Evolutionary conservation across 2,888 invertebrate species (phyloP).

Genomic region (Aelia acuminata): DNA sequence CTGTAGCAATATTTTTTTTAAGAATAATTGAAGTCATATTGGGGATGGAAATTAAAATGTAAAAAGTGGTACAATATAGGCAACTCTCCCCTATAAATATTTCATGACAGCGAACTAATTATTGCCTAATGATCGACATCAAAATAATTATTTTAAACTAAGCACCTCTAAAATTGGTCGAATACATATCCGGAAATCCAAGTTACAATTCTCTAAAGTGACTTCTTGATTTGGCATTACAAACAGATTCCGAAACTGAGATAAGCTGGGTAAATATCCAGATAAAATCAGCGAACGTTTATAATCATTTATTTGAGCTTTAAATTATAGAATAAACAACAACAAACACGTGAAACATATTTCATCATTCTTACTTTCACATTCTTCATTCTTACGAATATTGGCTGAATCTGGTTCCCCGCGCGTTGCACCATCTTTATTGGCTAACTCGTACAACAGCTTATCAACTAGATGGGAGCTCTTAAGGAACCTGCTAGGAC

Average conservation of each 20-base stretch:
- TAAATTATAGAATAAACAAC: not conserved
- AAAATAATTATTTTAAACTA: too few species aligned
- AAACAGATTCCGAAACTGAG: not conserved
- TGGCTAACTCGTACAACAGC: constrained; percentile 35
- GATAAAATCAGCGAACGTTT: not conserved
- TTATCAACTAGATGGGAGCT: constrained; percentile 13
- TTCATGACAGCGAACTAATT: too few species aligned
- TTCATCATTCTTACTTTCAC: constrained; percentile 34
- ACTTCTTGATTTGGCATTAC: not conserved
- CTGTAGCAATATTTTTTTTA: too few species aligned
- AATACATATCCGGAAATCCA: not conserved
- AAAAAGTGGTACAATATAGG: too few species aligned
- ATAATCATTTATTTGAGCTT: not conserved
- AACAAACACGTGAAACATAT: constrained; percentile 9
- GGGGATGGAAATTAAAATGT: too few species aligned
- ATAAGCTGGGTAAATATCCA: not conserved
- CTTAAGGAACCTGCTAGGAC: not conserved
- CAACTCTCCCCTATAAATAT: too few species aligned
- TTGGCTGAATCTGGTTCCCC: constrained; percentile 41
- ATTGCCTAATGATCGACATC: too few species aligned
- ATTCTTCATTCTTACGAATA: constrained; percentile 38
- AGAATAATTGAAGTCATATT: too few species aligned
- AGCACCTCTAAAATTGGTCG: not conserved
- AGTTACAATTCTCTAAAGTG: not conserved
- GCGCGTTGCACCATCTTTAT: constrained; percentile 20